phyloP scores from a whole-genome alignment of 2,888 invertebrate species.

The Watsonalla cultraria region DNA sequence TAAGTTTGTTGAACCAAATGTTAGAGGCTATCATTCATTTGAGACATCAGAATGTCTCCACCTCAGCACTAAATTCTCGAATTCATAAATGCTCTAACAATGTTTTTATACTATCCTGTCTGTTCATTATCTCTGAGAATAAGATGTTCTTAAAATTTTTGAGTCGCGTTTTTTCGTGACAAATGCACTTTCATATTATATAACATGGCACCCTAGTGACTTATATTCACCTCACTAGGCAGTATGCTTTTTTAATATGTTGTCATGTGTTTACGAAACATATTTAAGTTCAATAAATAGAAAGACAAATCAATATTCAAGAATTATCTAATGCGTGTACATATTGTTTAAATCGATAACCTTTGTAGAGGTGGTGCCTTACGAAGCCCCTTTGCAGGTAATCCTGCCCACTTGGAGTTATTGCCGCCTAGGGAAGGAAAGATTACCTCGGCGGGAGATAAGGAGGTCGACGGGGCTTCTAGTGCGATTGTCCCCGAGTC shows the following conservation, averaged over 20 bases:
- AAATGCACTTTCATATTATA: too few relatives aligned
- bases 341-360: slow-evolving; percentile 75
- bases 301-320: slow-evolving; percentile 42
- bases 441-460: slow-evolving; percentile 78
- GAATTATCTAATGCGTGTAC: slow-evolving; percentile 54
- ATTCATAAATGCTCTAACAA: too few relatives aligned
- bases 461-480: slow-evolving; percentile 77
- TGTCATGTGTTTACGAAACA: slow-evolving; percentile 6
- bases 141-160: too few relatives aligned
- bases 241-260: slow-evolving; percentile 4
- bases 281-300: slow-evolving; percentile 25
- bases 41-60: background rate
- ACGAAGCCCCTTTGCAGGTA: slow-evolving; percentile 75
- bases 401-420: slow-evolving; percentile 79
- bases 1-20: slow-evolving; percentile 17
- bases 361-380: slow-evolving; percentile 71
- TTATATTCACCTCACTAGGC: background rate
- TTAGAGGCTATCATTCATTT: background rate
- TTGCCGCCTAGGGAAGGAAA: slow-evolving; percentile 78
- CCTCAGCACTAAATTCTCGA: too few relatives aligned
- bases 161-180: too few relatives aligned
- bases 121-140: too few relatives aligned
- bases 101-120: too few relatives aligned
- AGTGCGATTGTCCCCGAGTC: slow-evolving; percentile 79
- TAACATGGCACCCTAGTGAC: too few relatives aligned